Base-by-base conservation (phyloP, 1,140 invertebrate species). In the Marisa cornuarietis region DNA sequence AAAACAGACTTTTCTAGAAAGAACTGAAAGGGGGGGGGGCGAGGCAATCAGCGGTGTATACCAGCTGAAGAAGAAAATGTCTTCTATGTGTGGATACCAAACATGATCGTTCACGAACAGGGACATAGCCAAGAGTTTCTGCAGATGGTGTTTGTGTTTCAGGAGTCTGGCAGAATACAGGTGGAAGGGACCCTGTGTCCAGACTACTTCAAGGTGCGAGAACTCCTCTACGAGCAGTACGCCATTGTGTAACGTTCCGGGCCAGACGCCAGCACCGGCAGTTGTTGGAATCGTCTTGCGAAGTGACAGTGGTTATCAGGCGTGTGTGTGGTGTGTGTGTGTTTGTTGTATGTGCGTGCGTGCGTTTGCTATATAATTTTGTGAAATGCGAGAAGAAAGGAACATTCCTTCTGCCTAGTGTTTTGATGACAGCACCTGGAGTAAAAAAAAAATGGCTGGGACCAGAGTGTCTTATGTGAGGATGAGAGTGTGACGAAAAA, bases 201-300 rank as follows among this genome's bases (percentile, higher is more conserved):
- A 85, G 97, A 99, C 83, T 99, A 98, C 91, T 99, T 96, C 90
- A 95, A 94, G 93, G 95, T 99, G 51, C 93, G 97, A 77, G 95
- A 98, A 87, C 91, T 99, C 52, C 91, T 99, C 0, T 99, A 99
- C 90, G 95, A 97, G 81, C 98, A 99, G 90, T 99, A 99, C 92
- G 98, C 98, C 81, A 98, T 99, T 88, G 94, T 99, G 71, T 99
- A 82, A 87, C n/a, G 11, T 58, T 31, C 24, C 22, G 11, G 10
- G 9, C 6, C 20, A 14, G 63, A n/a, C 18, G 0, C 0, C 10
- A 11, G 31, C 58, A 26, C 3, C 26, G n/a, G 18, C 0, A 49
- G 24, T 76, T 8, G 61, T 18, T 14, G n/a, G 24, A 14, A 20
- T 75, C 31, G 14, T 24, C 1, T 26, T 31, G 63, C 51, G 20